These are phyloP conservation scores for Nomada hirtipes DNA, from an alignment of 2,888 invertebrate species.

Conservation along the genomic window DNA sequence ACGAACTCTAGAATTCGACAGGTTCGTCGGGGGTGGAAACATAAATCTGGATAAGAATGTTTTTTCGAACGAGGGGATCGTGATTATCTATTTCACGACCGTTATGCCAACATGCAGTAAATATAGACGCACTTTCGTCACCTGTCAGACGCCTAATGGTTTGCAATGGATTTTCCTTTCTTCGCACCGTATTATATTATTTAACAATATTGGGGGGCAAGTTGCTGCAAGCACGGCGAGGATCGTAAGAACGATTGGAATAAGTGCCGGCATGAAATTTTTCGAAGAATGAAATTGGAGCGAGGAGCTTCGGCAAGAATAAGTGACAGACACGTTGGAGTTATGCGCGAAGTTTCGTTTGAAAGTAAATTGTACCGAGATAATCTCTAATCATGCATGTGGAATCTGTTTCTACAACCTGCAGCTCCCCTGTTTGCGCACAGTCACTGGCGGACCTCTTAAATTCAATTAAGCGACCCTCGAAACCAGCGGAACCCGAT, in stretches of 20 bases:
- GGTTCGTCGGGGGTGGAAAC: background rate
- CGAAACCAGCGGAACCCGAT: constrained; percentile 56
- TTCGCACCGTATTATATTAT: background rate
- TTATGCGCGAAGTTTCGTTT: background rate
- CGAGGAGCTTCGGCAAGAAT: background rate
- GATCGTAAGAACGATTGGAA: no score
- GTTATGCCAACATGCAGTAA: constrained; percentile 62
- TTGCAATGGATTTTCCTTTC: background rate
- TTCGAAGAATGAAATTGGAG: background rate
- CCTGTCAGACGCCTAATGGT: constrained; percentile 31
- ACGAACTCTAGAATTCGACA: constrained; percentile 15
- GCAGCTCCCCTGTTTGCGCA: constrained; percentile 37
- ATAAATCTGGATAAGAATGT: background rate
- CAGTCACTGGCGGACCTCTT: constrained; percentile 53
- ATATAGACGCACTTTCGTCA: constrained; percentile 64
- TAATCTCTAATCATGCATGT: constrained; percentile 17
- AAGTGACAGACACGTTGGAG: background rate
- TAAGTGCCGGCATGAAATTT: no score
- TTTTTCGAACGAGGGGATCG: constrained; percentile 47
- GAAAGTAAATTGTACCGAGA: background rate
- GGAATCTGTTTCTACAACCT: constrained; percentile 23
- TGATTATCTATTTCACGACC: constrained; percentile 57
- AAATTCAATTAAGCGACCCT: constrained; percentile 55
- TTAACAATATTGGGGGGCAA: background rate
- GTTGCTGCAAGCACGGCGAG: no score